Percentiles rank a stretch among this genome's conserved stretches.
phyloP scores from a whole-genome alignment of 2,888 invertebrate genomes.

The Argynnis bischoffii region DNA sequence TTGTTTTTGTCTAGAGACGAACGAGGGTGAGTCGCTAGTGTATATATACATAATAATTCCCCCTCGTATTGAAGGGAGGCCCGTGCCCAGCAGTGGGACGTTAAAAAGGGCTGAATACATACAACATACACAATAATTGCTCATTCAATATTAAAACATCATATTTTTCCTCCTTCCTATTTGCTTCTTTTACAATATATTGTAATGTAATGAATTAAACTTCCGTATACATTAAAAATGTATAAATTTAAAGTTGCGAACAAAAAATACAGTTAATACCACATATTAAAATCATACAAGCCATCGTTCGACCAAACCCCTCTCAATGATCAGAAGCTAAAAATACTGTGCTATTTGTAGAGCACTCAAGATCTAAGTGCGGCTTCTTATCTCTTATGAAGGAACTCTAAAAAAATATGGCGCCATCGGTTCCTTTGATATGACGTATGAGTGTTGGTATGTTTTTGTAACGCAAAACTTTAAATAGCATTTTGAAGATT shows the following conservation, averaged over 20 bases:
- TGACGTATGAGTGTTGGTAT: slow-evolving; percentile 19
- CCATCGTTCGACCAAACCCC: slow-evolving; percentile 13
- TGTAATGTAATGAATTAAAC: too few species aligned
- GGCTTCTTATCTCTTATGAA: slow-evolving; percentile 41
- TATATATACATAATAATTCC: too few species aligned
- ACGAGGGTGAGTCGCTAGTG: too few species aligned
- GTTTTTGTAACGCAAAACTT: slow-evolving; percentile 12
- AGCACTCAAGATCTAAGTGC: slow-evolving; percentile 46
- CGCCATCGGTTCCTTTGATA: slow-evolving; percentile 46
- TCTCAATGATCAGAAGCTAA: slow-evolving; percentile 38
- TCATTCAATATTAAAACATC: too few species aligned
- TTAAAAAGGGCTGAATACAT: too few species aligned
- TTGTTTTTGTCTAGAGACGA: too few species aligned
- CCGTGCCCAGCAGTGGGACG: too few species aligned
- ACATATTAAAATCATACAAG: neutral
- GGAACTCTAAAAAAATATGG: slow-evolving; percentile 44
- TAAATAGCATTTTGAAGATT: slow-evolving; percentile 7
- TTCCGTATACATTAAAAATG: too few species aligned
- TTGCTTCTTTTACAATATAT: too few species aligned
- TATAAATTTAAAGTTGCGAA: slow-evolving; percentile 25
- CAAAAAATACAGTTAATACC: slow-evolving; percentile 17
- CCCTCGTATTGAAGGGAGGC: too few species aligned
- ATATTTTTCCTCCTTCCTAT: too few species aligned
- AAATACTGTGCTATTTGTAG: slow-evolving; percentile 45
- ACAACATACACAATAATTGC: too few species aligned